A percentile compares a stretch with the other conserved stretches of the same genome.
These are phyloP conservation scores for Chrysotoxum bicinctum DNA, from an alignment of 2,888 invertebrate species.

Conservation along the genomic window DNA sequence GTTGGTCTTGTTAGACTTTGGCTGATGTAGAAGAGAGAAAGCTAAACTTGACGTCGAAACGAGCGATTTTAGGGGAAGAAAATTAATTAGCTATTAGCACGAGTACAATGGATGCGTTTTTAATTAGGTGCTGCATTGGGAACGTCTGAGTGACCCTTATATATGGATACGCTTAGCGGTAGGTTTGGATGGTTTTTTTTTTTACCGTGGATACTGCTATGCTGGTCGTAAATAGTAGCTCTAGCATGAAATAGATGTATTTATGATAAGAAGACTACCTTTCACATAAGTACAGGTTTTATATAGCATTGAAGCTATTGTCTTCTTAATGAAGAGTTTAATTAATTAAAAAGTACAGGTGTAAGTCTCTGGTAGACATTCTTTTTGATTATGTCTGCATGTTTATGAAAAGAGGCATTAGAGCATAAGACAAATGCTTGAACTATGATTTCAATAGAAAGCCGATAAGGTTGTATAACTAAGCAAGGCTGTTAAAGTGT, in stretches of 20 bases:
- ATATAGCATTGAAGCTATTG: background rate
- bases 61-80: conserved; percentile 15
- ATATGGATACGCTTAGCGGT: conserved; percentile 9
- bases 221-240: conserved; percentile 39
- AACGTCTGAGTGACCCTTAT: conserved; percentile 21
- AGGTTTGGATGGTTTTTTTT: background rate
- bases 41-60: background rate
- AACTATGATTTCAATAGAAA: background rate
- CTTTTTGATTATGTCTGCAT: background rate
- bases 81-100: conserved; percentile 67
- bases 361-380: background rate
- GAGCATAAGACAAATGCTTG: background rate
- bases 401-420: background rate
- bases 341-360: conserved; percentile 20
- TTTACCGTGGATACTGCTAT: background rate
- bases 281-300: conserved; percentile 5
- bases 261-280: background rate
- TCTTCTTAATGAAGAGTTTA: conserved; percentile 18
- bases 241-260: conserved; percentile 61
- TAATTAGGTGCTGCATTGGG: conserved; percentile 47
- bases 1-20: background rate
- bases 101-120: conserved; percentile 60
- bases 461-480: too few relatives aligned
- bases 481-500: too few relatives aligned
- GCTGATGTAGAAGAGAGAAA: conserved; percentile 1